phyloP scores from a whole-genome alignment of 2,113 vertebrate genomes.

The Rattus rattus region DNA sequence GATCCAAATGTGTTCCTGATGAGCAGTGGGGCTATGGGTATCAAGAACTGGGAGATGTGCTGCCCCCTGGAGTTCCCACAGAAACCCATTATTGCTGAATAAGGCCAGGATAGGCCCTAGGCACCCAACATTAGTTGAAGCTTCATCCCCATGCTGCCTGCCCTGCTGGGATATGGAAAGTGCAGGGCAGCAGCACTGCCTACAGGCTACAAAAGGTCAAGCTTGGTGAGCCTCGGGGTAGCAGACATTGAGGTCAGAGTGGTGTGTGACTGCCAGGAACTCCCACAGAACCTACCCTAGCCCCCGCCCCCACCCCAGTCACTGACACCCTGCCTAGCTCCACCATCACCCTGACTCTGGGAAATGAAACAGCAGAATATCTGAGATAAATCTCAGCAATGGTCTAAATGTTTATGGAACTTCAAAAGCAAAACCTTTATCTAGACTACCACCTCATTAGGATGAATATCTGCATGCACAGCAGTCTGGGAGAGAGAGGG shows the following conservation, averaged over 20 bases:
- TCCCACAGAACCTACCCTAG: not conserved
- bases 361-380: not conserved
- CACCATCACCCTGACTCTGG: not conserved
- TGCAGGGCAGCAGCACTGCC: not conserved
- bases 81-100: not conserved
- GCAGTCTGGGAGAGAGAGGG: not conserved
- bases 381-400: not conserved
- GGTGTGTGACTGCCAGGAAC: not conserved
- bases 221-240: too few species aligned
- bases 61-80: not conserved
- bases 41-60: not conserved
- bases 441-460: not conserved
- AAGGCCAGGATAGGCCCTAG: not conserved
- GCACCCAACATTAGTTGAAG: not conserved
- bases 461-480: not conserved
- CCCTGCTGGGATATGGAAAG: not conserved
- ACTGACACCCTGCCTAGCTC: not conserved
- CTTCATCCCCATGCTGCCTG: not conserved
- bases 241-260: too few species aligned
- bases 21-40: not conserved
- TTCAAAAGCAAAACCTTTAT: not conserved
- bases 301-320: not conserved
- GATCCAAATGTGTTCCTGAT: not conserved
- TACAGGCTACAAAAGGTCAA: too few species aligned
- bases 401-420: not conserved